Percentiles rank a stretch among this genome's conserved stretches.
phyloP scores from a whole-genome alignment of 2,113 vertebrate species.

The Agapornis roseicollis region DNA sequence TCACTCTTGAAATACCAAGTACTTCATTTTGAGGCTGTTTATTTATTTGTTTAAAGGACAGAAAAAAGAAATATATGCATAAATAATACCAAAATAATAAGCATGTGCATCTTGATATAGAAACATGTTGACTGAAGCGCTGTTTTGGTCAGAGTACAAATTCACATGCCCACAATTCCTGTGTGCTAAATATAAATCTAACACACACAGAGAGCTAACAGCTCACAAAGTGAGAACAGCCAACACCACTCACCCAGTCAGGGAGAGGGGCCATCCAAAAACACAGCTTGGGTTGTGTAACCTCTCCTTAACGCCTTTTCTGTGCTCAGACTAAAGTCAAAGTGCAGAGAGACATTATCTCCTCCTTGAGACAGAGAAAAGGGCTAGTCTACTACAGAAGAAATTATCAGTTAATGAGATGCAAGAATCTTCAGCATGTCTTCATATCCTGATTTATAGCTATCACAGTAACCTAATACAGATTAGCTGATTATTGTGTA shows the following conservation, averaged over 20 bases:
- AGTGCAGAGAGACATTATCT: background rate
- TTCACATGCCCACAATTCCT: background rate
- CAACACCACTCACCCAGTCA: background rate
- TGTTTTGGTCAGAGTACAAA: background rate
- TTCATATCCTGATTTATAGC: background rate
- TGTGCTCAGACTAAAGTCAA: background rate
- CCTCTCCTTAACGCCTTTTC: background rate
- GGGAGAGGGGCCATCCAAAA: background rate
- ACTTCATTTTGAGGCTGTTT: background rate
- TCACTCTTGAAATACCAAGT: background rate
- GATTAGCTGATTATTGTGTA: background rate
- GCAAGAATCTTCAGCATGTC: background rate
- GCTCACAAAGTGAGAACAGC: background rate
- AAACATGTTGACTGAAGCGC: background rate
- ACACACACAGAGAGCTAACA: background rate
- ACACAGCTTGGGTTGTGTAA: accelerated
- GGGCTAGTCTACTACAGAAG: background rate
- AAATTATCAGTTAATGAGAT: background rate
- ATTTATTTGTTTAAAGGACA: background rate
- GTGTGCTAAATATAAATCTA: conserved; percentile 16
- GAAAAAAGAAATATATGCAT: background rate
- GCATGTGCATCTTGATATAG: background rate
- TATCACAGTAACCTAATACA: background rate
- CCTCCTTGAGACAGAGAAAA: background rate
- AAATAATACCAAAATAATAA: background rate